These are phyloP conservation scores for Aeoliscus strigatus DNA, from an alignment of 2,797 vertebrate species.

Conservation along the genomic window DNA sequence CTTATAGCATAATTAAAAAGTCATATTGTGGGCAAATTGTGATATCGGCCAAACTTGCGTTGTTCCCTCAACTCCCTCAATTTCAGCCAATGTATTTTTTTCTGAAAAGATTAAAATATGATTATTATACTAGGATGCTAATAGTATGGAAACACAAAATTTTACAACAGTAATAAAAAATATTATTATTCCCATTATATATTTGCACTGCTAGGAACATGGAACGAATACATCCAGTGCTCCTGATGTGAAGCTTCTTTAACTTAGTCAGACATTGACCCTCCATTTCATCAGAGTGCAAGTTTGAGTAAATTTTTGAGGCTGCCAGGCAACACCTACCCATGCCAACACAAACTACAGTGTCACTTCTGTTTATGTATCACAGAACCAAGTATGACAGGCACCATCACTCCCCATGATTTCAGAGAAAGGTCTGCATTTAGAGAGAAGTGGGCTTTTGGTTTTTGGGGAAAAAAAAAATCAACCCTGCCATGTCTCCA, in stretches of 20 bases:
- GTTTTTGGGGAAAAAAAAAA: slow-evolving; percentile 39
- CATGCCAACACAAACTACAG: slow-evolving; percentile 59
- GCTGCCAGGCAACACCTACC: slow-evolving; percentile 37
- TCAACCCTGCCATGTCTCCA: slow-evolving; percentile 35
- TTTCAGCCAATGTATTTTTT: too few relatives aligned
- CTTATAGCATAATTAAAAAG: too few relatives aligned
- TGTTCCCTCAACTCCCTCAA: too few relatives aligned
- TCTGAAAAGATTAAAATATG: too few relatives aligned
- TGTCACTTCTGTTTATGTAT: slow-evolving; percentile 60
- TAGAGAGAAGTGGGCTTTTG: slow-evolving; percentile 35
- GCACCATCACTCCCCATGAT: slow-evolving; percentile 63
- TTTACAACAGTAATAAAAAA: slow-evolving; percentile 6
- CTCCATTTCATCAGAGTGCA: slow-evolving; percentile 25
- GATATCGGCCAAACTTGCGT: too few relatives aligned
- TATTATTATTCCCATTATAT: neutral
- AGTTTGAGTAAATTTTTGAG: slow-evolving; percentile 35
- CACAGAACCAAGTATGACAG: slow-evolving; percentile 67
- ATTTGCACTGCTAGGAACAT: too few relatives aligned
- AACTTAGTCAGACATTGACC: slow-evolving; percentile 40
- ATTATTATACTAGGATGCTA: too few relatives aligned
- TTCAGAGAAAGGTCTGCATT: slow-evolving; percentile 54
- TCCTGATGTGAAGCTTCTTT: slow-evolving; percentile 40
- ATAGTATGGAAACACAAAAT: too few relatives aligned
- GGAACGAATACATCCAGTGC: slow-evolving; percentile 14
- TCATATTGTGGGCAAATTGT: too few relatives aligned